These are phyloP conservation scores for Protaetia brevitarsis DNA, from an alignment of 1,140 invertebrate species.

Conservation along the genomic window DNA sequence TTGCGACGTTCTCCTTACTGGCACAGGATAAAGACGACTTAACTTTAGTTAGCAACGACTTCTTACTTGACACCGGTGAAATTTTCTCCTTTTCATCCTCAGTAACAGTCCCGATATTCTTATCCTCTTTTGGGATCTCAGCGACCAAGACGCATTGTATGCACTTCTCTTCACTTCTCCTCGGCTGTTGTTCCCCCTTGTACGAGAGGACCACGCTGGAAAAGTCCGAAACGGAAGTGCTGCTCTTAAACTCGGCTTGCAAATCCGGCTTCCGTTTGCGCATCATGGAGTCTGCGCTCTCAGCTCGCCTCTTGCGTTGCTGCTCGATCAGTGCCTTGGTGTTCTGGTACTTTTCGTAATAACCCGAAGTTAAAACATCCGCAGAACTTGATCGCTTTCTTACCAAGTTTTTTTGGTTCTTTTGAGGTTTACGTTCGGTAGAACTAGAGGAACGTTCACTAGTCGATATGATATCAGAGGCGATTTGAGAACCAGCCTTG, in stretches of 20 bases:
- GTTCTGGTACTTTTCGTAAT: conserved; percentile 3
- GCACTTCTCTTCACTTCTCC: background rate
- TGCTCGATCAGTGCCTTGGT: conserved; percentile 2
- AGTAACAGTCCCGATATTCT: background rate
- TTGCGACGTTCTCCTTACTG: background rate
- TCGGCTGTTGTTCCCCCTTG: background rate
- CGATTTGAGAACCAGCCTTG: background rate
- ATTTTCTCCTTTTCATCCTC: background rate
- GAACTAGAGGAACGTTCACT: background rate
- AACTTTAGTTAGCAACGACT: background rate
- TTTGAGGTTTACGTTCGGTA: background rate
- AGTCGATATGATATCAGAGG: background rate
- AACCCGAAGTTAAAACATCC: conserved; percentile 11
- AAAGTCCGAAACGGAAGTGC: conserved; percentile 10
- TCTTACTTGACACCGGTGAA: background rate
- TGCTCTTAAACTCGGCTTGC: background rate
- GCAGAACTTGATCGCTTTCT: conserved; percentile 1
- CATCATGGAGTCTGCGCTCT: background rate
- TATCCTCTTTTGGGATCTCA: conserved; percentile 3
- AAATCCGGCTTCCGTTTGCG: background rate
- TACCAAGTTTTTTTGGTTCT: conserved; percentile 7
- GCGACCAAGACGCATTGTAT: conserved; percentile 10
- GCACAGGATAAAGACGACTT: background rate
- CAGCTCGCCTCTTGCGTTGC: background rate
- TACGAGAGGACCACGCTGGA: background rate